phyloP scores from a whole-genome alignment of 2,888 invertebrate species.

The Hypomecis punctinalis region DNA sequence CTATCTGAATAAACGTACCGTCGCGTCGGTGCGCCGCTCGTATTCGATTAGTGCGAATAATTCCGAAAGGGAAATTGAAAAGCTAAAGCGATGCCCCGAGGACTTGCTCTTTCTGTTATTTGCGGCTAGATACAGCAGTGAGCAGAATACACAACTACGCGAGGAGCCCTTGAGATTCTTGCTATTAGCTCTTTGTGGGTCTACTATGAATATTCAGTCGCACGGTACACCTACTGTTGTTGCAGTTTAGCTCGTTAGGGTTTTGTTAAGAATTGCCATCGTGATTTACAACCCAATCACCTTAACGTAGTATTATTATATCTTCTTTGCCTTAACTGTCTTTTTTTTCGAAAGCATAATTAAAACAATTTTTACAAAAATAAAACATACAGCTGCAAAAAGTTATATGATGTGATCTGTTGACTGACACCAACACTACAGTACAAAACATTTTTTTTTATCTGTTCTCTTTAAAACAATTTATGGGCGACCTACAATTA shows the following conservation, averaged over 20 bases:
- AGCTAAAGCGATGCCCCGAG: constrained; percentile 83
- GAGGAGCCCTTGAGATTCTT: constrained; percentile 40
- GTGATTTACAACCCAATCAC: too few species aligned
- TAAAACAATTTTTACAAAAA: too few species aligned
- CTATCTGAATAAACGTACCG: constrained; percentile 16
- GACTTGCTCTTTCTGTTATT: constrained; percentile 84
- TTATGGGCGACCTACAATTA: too few species aligned
- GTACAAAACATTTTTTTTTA: too few species aligned
- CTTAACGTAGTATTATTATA: too few species aligned
- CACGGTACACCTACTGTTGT: neutral
- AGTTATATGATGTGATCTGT: too few species aligned
- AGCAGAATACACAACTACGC: constrained; percentile 74
- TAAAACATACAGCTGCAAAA: too few species aligned
- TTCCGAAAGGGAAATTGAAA: constrained; percentile 85
- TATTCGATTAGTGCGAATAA: constrained; percentile 84
- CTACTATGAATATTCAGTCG: constrained; percentile 12
- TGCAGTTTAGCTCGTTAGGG: neutral
- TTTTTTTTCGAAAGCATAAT: too few species aligned
- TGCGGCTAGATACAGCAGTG: constrained; percentile 71
- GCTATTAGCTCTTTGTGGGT: constrained; percentile 23
- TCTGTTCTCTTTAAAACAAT: too few species aligned
- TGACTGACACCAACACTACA: too few species aligned
- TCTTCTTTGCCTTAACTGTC: too few species aligned
- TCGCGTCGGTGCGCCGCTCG: constrained; percentile 55
- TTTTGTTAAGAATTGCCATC: too few species aligned